Evolutionary conservation across 2,797 vertebrate species (phyloP), one percentile per base, ranked within the genome.

Genomic region (Acanthopagrus latus): DNA sequence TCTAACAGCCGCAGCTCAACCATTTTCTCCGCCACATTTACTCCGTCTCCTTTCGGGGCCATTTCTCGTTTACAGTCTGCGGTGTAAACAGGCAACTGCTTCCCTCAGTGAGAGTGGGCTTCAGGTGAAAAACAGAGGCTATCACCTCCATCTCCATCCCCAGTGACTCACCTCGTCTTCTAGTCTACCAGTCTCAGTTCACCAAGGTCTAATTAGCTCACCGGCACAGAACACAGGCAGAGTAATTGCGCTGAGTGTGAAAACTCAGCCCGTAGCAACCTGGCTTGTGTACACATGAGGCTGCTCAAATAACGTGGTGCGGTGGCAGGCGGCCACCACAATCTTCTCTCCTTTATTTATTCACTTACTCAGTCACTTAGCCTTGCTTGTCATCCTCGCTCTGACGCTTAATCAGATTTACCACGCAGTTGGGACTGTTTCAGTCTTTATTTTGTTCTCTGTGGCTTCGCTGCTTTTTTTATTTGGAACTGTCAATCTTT

Each of bases 321-420:
- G n/a, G 73, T 91, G 92, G 91, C 91, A 92, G 84, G 59, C 88
- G 21, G 89, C 87, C 91, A 89, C 86, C 76, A 6, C 90, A 85
- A 82, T 90, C 90, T 89, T 86, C 89, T 81, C 81, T 76, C 73
- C 88, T 87, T 92, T 90, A 88, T 91, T 92, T 92, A 90, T 92
- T 89, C 86, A 92, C 91, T 91, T 91, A 88, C 85, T 93, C 86
- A 90, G 88, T 92, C 91, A 91, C 89, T 93, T 92, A 87, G 84
- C 90, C 76, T 68, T 69, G 71, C 81, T 82, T 76, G 79, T 88
- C 82, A 86, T 84, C 86, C 74, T 84, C 48, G 33, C 89, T 87
- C 73, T 73, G 86, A 91, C 63, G 64, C 86, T 64, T 92, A 88
- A 91, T 90, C 91, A 87, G 86, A 91, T 93, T 93, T 87, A 87